Percentiles rank a stretch among this genome's conserved stretches.
Evolutionary conservation across 2,888 invertebrate species (phyloP).

Genomic region (Philhelius pedissequus): DNA sequence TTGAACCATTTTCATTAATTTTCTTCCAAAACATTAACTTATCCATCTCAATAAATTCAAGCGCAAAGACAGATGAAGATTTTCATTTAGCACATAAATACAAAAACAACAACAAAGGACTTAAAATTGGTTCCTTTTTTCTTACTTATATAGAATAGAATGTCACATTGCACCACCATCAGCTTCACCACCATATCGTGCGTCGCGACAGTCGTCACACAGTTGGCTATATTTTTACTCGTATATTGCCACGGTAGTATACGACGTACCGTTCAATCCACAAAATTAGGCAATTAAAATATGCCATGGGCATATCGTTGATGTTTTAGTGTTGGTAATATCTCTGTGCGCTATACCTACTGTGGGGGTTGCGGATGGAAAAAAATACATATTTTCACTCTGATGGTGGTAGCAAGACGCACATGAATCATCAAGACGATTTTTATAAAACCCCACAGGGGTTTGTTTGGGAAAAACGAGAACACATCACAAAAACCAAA

Average conservation of each 20-base stretch:
- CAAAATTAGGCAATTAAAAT: constrained; percentile 79
- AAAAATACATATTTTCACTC: constrained; percentile 31
- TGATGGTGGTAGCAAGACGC: constrained; percentile 29
- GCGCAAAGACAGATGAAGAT: constrained; percentile 67
- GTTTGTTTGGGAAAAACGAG: constrained; percentile 11
- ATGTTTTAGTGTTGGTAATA: constrained; percentile 17
- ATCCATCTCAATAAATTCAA: constrained; percentile 68
- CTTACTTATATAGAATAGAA: neutral
- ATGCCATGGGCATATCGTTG: constrained; percentile 72
- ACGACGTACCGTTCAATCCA: constrained; percentile 76
- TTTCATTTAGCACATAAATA: constrained; percentile 46
- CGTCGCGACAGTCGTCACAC: neutral
- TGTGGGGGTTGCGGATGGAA: constrained; percentile 74
- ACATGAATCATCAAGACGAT: constrained; percentile 65
- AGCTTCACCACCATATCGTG: too few relatives aligned
- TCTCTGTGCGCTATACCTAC: constrained; percentile 3
- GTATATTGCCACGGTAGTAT: neutral
- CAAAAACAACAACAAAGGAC: constrained; percentile 6
- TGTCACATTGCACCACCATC: neutral
- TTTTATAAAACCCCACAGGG: constrained; percentile 52
- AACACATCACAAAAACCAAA: constrained; percentile 20
- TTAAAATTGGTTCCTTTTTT: constrained; percentile 46
- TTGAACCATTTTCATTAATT: constrained; percentile 60
- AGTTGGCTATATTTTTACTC: neutral
- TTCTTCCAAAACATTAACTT: constrained; percentile 67